These are phyloP conservation scores for Bombus waltoni DNA, from an alignment of 1,140 invertebrate genomes.

Conservation along the genomic window DNA sequence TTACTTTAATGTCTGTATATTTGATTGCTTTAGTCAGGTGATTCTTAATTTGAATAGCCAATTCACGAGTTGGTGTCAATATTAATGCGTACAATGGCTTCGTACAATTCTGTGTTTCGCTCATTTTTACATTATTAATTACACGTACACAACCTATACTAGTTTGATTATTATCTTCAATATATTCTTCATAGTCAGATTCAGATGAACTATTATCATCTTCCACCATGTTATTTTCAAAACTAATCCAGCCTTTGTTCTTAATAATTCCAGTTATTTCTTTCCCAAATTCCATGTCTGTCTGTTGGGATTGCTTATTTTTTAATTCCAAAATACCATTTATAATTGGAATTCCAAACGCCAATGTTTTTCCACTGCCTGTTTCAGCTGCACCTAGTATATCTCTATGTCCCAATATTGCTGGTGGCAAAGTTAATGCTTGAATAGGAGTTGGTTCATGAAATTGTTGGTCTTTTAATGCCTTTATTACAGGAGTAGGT, in stretches of 20 bases:
- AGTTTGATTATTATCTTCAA: slow-evolving; percentile 67
- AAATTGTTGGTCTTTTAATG: slow-evolving; percentile 90
- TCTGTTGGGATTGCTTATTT: slow-evolving; percentile 71
- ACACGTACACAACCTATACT: slow-evolving; percentile 86
- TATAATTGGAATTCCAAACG: slow-evolving; percentile 97
- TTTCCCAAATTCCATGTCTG: slow-evolving; percentile 58
- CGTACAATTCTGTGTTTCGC: slow-evolving; percentile 40
- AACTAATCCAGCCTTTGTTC: slow-evolving; percentile 79
- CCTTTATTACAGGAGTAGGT: slow-evolving; percentile 88
- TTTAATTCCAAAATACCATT: slow-evolving; percentile 91
- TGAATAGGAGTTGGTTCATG: slow-evolving; percentile 93
- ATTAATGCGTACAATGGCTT: slow-evolving; percentile 91
- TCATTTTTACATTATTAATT: slow-evolving; percentile 84
- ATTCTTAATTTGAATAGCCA: slow-evolving; percentile 96
- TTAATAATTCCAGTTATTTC: slow-evolving; percentile 57
- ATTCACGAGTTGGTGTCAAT: slow-evolving; percentile 96
- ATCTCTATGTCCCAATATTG: slow-evolving; percentile 93
- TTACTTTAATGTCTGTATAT: slow-evolving; percentile 88
- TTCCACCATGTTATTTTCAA: slow-evolving; percentile 58
- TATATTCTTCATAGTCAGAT: slow-evolving; percentile 76
- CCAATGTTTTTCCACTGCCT: slow-evolving; percentile 98
- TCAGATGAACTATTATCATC: slow-evolving; percentile 70
- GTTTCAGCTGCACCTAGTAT: slow-evolving; percentile 98
- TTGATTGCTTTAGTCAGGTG: slow-evolving; percentile 92
- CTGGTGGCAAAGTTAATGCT: slow-evolving; percentile 89